These are phyloP conservation scores for Sinopyrophorus schimmeli DNA, from an alignment of 2,888 invertebrate species.

Conservation along the genomic window DNA sequence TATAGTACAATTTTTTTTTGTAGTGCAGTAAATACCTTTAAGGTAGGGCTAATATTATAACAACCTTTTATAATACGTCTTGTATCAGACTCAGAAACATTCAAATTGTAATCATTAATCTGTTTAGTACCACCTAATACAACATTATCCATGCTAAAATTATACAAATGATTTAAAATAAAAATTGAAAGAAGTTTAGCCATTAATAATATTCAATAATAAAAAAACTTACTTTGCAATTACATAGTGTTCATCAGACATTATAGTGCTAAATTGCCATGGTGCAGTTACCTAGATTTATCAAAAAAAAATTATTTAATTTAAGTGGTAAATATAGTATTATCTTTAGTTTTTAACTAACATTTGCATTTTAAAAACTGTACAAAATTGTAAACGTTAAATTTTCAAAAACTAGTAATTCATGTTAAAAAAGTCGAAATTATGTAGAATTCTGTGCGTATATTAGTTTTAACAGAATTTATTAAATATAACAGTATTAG, in stretches of 20 bases:
- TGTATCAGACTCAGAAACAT: conserved; percentile 60
- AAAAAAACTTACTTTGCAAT: conserved; percentile 84
- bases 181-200: no score
- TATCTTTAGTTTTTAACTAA: no score
- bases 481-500: no score
- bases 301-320: no score
- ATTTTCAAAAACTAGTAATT: no score
- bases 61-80: conserved; percentile 68
- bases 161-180: no score
- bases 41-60: conserved; percentile 61
- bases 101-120: conserved; percentile 62
- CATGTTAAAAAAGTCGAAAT: background rate
- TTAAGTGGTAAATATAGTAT: no score
- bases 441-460: no score
- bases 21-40: conserved; percentile 63
- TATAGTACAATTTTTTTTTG: conserved; percentile 5
- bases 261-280: conserved; percentile 64
- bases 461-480: no score
- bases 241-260: conserved; percentile 70
- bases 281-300: conserved; percentile 69
- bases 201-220: no score
- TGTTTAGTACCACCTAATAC: conserved; percentile 81
- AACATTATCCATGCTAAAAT: conserved; percentile 62
- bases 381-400: no score
- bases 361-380: no score